Evolutionary conservation across 2,888 invertebrate genomes (phyloP).

Genomic region (Spilarctia lutea): DNA sequence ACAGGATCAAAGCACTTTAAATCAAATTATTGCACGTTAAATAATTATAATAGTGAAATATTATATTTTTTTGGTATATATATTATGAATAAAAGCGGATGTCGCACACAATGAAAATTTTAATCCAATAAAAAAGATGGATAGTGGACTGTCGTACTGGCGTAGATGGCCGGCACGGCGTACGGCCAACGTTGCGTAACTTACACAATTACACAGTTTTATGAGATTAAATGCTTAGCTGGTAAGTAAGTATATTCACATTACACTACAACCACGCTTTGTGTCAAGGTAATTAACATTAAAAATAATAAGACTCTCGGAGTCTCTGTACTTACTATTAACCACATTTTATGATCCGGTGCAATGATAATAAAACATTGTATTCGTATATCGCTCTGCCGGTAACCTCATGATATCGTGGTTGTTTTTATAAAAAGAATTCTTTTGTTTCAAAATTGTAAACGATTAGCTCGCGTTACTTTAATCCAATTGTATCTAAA

Average conservation of each 20-base stretch:
- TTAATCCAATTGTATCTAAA: not conserved
- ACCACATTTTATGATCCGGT: constrained; percentile 15
- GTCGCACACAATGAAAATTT: constrained; percentile 55
- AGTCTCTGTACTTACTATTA: constrained; percentile 13
- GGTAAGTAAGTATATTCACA: constrained; percentile 32
- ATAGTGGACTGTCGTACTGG: constrained; percentile 31
- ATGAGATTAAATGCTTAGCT: constrained; percentile 56
- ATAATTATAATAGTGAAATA: constrained; percentile 30
- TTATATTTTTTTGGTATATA: constrained; percentile 45
- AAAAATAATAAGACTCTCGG: constrained; percentile 33
- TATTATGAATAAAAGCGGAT: constrained; percentile 43
- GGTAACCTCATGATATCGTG: constrained; percentile 45
- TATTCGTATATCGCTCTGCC: constrained; percentile 29
- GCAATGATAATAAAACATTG: constrained; percentile 30
- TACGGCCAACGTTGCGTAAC: constrained; percentile 54
- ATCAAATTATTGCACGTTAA: not conserved
- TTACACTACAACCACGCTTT: constrained; percentile 22
- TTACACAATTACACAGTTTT: constrained; percentile 55
- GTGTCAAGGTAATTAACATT: constrained; percentile 43
- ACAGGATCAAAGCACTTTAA: not conserved
- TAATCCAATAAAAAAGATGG: constrained; percentile 66
- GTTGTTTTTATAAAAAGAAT: constrained; percentile 59
- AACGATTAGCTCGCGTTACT: constrained; percentile 43
- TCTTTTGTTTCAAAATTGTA: constrained; percentile 61
- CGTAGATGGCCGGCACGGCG: constrained; percentile 19